Base-by-base conservation (phyloP, 2,888 invertebrate species). In the Xestobium rufovillosum region DNA sequence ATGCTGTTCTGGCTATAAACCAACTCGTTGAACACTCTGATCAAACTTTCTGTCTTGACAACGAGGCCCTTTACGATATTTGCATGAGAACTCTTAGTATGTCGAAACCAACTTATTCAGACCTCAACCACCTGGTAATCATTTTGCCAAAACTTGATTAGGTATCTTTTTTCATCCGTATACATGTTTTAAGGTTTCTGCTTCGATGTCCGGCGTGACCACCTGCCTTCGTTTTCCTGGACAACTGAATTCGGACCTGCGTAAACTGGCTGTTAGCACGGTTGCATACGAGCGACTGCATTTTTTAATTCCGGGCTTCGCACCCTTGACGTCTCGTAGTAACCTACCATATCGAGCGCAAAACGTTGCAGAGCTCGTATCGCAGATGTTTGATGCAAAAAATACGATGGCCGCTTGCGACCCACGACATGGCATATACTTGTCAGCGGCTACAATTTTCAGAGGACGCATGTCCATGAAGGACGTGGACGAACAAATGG, bases 351-450 rank as follows among this genome's bases (percentile, higher is more conserved):
- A 92, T 73, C 76, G 90, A 57, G 83, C 91, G 28, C 71, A 90
- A 34, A 87, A 90, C 30, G 92, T 94, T 1, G 89, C 91, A 8
- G 92, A 94, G 65, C 74, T 94, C 41, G 91, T 91, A 1, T 79
- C 86, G 53, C 87, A 87, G 66, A 87, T 87, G 86, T 94, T 92
- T 68, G 91, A 92, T 67, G 87, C 91, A 46, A 91, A 90, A 71
- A 92, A 92, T 71, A 92, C 92, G 91, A 92, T 91, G 91, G 90
- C 91, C 29, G 91, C 91, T 3, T 91, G 91, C 65, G 91, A 92
- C 67, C 91, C 91, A 1, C 75, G 90, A 38, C 90, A 91, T 68
- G 91, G 91, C 42, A 78, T 90, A 51, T 92, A 91, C 66, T 72
- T 92, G 44, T 91, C 90, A 11, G 90, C 90, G 2, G 90, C 90